A percentile compares a stretch with the other conserved stretches of the same genome.
Evolutionary conservation across 2,113 vertebrate species (phyloP).

Genomic region (Hippoglossus stenolepis): DNA sequence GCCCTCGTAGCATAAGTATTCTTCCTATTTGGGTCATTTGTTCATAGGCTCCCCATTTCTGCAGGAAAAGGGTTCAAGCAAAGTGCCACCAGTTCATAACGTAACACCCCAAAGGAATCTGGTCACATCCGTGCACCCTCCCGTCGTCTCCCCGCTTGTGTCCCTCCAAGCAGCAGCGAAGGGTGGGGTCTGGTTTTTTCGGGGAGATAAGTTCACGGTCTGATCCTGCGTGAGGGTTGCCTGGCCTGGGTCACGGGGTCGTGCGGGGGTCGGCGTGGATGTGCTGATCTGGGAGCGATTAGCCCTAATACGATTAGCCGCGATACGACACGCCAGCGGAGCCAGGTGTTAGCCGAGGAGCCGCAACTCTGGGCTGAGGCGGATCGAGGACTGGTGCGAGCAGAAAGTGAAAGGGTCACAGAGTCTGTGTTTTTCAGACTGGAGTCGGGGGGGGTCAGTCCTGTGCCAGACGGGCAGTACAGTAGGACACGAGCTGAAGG

Average conservation of each 20-base stretch:
- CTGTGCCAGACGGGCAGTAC: neutral
- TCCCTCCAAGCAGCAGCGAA: conserved; percentile 5
- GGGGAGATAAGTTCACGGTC: conserved; percentile 53
- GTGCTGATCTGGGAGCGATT: conserved; percentile 75
- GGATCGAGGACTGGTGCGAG: conserved; percentile 13
- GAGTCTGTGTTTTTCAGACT: neutral
- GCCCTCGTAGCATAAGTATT: neutral
- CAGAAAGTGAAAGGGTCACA: neutral
- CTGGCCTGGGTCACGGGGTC: conserved; percentile 58
- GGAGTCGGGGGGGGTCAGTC: neutral
- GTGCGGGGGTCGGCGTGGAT: conserved; percentile 56
- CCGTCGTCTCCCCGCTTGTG: neutral
- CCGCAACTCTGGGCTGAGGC: conserved; percentile 4
- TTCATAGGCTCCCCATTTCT: neutral
- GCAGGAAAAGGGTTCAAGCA: conserved; percentile 37
- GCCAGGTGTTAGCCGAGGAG: conserved; percentile 65
- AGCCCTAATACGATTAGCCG: conserved; percentile 70
- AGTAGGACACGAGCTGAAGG: neutral
- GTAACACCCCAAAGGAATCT: conserved; percentile 32
- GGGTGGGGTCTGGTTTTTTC: conserved; percentile 45
- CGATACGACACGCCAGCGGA: conserved; percentile 69
- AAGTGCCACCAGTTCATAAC: conserved; percentile 41
- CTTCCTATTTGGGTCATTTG: neutral
- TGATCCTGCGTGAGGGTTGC: conserved; percentile 60
- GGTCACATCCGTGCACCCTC: conserved; percentile 29